These are phyloP conservation scores for Drusus annulatus DNA, from an alignment of 1,140 invertebrate species.

Conservation along the genomic window DNA sequence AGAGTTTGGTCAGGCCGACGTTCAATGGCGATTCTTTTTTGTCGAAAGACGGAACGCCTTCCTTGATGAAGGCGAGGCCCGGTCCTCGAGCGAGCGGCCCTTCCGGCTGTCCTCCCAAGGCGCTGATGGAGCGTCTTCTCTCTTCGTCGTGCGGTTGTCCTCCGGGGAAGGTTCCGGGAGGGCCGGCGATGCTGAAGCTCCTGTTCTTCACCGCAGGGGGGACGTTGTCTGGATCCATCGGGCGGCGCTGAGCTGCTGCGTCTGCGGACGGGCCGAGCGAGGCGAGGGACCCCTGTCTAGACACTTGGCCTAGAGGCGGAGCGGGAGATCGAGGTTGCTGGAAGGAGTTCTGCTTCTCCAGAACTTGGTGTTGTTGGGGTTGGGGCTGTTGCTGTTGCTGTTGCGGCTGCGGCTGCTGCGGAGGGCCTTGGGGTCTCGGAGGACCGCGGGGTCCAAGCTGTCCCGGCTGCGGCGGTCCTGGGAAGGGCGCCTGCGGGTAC, in stretches of 20 bases:
- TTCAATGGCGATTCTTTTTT: constrained; percentile 56
- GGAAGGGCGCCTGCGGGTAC: constrained; percentile 37
- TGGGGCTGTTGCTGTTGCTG: constrained; percentile 53
- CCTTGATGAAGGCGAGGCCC: constrained; percentile 68
- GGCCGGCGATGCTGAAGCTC: constrained; percentile 70
- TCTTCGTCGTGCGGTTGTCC: constrained; percentile 68
- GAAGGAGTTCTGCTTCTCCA: constrained; percentile 54
- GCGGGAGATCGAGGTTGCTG: constrained; percentile 54
- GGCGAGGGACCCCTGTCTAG: constrained; percentile 67
- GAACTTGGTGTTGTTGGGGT: constrained; percentile 45
- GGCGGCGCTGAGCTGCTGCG: constrained; percentile 11
- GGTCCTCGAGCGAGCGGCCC: constrained; percentile 64
- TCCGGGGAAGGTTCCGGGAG: constrained; percentile 64
- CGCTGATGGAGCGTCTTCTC: constrained; percentile 67
- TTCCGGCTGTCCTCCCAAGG: constrained; percentile 65
- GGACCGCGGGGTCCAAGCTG: constrained; percentile 44
- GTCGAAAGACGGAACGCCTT: constrained; percentile 60
- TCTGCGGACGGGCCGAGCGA: constrained; percentile 58
- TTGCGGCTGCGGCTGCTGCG: constrained; percentile 57
- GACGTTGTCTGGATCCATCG: constrained; percentile 52
- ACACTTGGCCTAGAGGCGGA: constrained; percentile 60
- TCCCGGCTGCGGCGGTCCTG: constrained; percentile 37
- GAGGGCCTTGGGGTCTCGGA: constrained; percentile 37
- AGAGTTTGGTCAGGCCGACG: constrained; percentile 53
- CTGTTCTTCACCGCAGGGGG: constrained; percentile 65